Conservation (phyloP, 2,113 vertebrate species). For the Glaucidium brasilianum region DNA sequence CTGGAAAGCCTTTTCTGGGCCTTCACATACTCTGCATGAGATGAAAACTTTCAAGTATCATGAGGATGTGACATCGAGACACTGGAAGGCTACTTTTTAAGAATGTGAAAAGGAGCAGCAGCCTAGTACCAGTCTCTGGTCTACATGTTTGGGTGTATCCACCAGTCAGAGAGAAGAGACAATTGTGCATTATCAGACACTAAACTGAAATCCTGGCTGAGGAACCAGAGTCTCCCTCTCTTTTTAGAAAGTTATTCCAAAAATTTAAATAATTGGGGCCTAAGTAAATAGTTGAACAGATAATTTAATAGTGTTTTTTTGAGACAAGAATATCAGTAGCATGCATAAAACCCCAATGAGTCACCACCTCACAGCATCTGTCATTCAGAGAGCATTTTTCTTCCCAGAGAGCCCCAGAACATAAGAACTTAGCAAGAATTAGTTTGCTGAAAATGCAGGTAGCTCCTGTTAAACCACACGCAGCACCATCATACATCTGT, state of each 20-base stretch:
- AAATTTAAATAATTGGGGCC: conserved; percentile 13
- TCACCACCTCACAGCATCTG: not conserved
- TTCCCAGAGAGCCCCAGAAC: not conserved
- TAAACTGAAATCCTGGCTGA: not conserved
- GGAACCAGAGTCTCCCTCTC: not conserved
- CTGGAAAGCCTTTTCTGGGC: not conserved
- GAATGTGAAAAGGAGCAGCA: not conserved
- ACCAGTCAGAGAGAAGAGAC: not conserved
- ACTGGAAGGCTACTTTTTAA: not conserved
- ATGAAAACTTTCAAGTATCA: not conserved
- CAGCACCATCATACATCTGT: not conserved
- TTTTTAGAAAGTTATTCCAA: conserved; percentile 60
- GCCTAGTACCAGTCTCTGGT: not conserved
- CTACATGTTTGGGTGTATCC: not conserved
- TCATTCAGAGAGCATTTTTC: not conserved
- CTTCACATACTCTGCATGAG: not conserved
- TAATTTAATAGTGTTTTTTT: conserved; percentile 50
- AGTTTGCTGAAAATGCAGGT: not conserved
- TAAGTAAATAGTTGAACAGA: conserved; percentile 44
- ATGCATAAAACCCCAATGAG: not conserved
- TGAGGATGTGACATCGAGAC: not conserved
- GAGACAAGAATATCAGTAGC: conserved; percentile 9
- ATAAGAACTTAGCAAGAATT: not conserved
- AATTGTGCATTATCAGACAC: not conserved
- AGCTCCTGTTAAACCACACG: not conserved